phyloP scores from a whole-genome alignment of 2,888 invertebrate species.

The Pseudoips prasinana region DNA sequence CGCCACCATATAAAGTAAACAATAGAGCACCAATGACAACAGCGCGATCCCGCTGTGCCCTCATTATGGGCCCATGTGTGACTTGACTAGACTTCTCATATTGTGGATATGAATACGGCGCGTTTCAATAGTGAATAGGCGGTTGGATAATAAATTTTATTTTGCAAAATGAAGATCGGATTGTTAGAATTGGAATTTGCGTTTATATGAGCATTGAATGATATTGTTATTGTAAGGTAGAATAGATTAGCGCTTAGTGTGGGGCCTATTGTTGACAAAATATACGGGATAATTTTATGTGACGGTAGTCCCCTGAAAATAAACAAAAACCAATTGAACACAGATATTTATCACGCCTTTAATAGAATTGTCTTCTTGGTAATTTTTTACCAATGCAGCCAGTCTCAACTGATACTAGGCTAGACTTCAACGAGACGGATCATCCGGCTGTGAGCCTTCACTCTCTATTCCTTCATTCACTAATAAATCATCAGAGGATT shows the following conservation, averaged over 20 bases:
- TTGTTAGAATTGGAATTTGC: slow-evolving; percentile 27
- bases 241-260: slow-evolving; percentile 12
- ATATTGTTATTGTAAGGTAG: slow-evolving; percentile 12
- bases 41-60: slow-evolving; percentile 55
- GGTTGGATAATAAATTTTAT: slow-evolving; percentile 31
- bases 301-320: too few relatives aligned
- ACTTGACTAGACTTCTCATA: slow-evolving; percentile 38
- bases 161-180: slow-evolving; percentile 31
- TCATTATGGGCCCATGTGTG: slow-evolving; percentile 70
- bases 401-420: too few relatives aligned
- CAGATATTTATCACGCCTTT: too few relatives aligned
- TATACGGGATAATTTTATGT: not conserved
- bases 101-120: slow-evolving; percentile 42
- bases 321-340: too few relatives aligned
- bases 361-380: too few relatives aligned
- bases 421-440: too few relatives aligned
- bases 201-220: slow-evolving; percentile 23
- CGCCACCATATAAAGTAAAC: slow-evolving; percentile 78
- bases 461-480: too few relatives aligned
- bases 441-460: too few relatives aligned
- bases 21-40: slow-evolving; percentile 76
- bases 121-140: slow-evolving; percentile 37
- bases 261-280: slow-evolving; percentile 1
- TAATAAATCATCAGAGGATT: too few relatives aligned
- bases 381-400: too few relatives aligned